Evolutionary conservation across 2,888 invertebrate genomes (phyloP), one percentile per base, ranked within the genome.

Genomic region (Lepetodrilus schrolli): DNA sequence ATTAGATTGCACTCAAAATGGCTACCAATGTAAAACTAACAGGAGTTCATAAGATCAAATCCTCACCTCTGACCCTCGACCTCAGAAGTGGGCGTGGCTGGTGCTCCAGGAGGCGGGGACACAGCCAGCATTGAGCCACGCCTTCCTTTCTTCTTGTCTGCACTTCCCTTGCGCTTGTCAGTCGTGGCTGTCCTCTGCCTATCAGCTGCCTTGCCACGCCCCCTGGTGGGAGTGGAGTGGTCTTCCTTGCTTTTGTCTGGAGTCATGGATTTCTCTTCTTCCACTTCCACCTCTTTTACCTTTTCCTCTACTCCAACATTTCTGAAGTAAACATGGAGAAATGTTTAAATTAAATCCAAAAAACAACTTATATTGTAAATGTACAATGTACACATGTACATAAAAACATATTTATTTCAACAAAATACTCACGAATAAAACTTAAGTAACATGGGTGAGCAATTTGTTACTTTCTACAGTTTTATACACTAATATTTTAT

Each of bases 201-300:
- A 75, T 68, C 80, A 74, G n/a, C 70, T 3, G 70, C 78, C 72
- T 84, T 80, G 4, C 79, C 81, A 75, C 84, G 86, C 4, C 82
- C 82, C 65, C 85, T 85, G 4, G 86, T 86, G 10, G 88, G 84
- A 17, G 85, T 85, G 4, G 81, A 77, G 69, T 86, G 80, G 10
- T 87, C 87, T n/a, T 87, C 87, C 66, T 85, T 86, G 26, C 79
- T 81, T 50, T 86, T 85, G 69, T 88, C 89, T 10, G 88, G 88
- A 4, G 88, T 89, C 4, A 84, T 83, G 5, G 87, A 83, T 50
- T 87, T 88, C 70, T 88, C 88, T 34, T 90, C 90, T 34, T 89
- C 89, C 1, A 76, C 75, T 26, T 90, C 90, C 4, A 81, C 75
- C 23, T 88, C 88, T 70, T 86, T 84, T 2, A 80, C 71, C 50